Evolutionary conservation across 2,888 invertebrate genomes (phyloP).

Genomic region (Scaptomyza parva): DNA sequence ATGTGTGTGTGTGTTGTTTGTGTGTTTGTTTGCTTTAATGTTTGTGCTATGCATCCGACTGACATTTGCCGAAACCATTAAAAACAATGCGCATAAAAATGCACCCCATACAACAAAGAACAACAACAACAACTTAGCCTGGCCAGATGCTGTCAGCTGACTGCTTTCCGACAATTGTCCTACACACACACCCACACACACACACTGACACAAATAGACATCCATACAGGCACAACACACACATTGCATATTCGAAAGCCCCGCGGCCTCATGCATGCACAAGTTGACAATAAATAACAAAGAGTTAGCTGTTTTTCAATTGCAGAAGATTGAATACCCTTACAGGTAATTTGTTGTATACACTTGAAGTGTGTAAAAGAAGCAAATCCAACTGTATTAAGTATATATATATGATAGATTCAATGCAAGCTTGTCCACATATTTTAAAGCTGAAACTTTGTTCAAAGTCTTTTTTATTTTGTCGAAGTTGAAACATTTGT

Average conservation of each 20-base stretch:
- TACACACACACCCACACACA: conserved; percentile 16
- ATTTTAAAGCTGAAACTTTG: too few relatives aligned
- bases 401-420: too few relatives aligned
- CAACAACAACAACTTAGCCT: conserved; percentile 38
- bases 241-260: conserved; percentile 33
- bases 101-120: conserved; percentile 27
- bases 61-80: conserved; percentile 60
- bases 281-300: conserved; percentile 44
- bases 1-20: conserved; percentile 2
- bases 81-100: conserved; percentile 64
- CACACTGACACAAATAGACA: conserved; percentile 2
- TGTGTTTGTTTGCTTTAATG: conserved; percentile 9
- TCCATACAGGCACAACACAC: conserved; percentile 5
- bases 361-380: too few relatives aligned
- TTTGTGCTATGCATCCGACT: conserved; percentile 11
- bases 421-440: too few relatives aligned
- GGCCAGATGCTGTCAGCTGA: conserved; percentile 53
- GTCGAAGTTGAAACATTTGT: too few relatives aligned
- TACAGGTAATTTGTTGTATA: too few relatives aligned
- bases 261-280: conserved; percentile 53
- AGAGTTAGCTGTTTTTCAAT: too few relatives aligned
- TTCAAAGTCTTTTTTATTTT: too few relatives aligned
- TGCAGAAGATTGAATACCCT: conserved; percentile 15
- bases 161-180: conserved; percentile 60
- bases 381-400: too few relatives aligned